Evolutionary conservation across 2,797 vertebrate genomes (phyloP), one percentile per base, ranked within the genome.

Genomic region (Gallirallus australis): DNA sequence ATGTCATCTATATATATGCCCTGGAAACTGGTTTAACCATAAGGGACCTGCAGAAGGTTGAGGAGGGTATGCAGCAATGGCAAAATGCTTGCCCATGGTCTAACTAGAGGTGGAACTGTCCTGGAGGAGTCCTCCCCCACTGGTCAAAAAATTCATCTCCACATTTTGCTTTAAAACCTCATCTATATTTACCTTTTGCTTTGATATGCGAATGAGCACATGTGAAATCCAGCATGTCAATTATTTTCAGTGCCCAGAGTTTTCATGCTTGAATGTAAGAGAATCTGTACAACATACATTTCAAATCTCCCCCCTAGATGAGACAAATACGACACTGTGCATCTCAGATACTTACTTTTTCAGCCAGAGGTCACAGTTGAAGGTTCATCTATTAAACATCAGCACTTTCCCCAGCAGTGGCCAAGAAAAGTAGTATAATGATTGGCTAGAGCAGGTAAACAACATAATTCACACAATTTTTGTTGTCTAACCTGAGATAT

Each of bases 11-110:
- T 45, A 45, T 45, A 19, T 45, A 45, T 45, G 18, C 42, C 42
- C 42, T 45, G 42, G n/a, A 35, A 93, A 77, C 47, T 15, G 27
- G 77, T 9, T 35, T 25, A 48, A 60, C 13, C 20, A 24, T 33
- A 56, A 53, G 31, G 4, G 27, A 60, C 15, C 35, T 0, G 1
- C 17, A 73, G 63, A 88, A 64, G 19, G 40, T 52, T 0, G 0
- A 40, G 28, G 45, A 53, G 30, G 18, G 11, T 21, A 73, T 0
- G 4, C 17, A 63, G 54, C 16, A 56, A 71, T 5, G 11, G 24
- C 70, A 81, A 64, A 61, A 76, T 1, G 1, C 48, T 87, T 73
- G 18, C 10, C 48, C 4, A 3, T 19, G 12, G 47, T 53, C 42
- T 61, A 60, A 65, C 8, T 40, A 53, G 42, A 79, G 11, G 12